phyloP scores from a whole-genome alignment of 1,140 invertebrate genomes.

The Calliphora vicina region DNA sequence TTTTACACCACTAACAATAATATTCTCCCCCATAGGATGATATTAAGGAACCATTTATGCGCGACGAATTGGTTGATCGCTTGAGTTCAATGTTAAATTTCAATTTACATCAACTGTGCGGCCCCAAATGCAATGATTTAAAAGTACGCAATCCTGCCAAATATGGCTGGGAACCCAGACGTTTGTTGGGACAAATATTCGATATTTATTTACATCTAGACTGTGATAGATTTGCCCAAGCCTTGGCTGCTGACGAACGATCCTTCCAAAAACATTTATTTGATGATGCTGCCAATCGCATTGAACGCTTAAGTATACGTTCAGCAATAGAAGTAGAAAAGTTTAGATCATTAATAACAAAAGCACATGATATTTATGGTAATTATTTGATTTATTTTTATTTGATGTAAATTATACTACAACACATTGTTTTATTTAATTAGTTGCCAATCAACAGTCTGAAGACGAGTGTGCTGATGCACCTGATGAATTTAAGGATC shows the following conservation, averaged over 20 bases:
- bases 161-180: constrained; percentile 95
- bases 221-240: constrained; percentile 88
- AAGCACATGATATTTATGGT: constrained; percentile 78
- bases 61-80: constrained; percentile 89
- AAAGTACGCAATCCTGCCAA: constrained; percentile 95
- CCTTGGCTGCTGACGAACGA: constrained; percentile 90
- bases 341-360: constrained; percentile 81
- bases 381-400: constrained; percentile 40
- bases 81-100: constrained; percentile 98
- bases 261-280: constrained; percentile 94
- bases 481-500: constrained; percentile 97
- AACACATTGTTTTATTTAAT: constrained; percentile 46
- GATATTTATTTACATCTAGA: constrained; percentile 97
- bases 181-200: constrained; percentile 88
- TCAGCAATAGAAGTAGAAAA: constrained; percentile 82
- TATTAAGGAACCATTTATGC: constrained; percentile 92
- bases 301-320: constrained; percentile 85
- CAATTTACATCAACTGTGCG: constrained; percentile 95
- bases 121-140: constrained; percentile 95
- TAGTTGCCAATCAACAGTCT: constrained; percentile 83
- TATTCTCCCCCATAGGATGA: constrained; percentile 64
- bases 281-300: constrained; percentile 82
- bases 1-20: neutral
- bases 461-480: constrained; percentile 95
- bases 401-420: neutral